Evolutionary conservation across 2,797 vertebrate genomes (phyloP), one percentile per base, ranked within the genome.

Genomic region (Cygnus olor): DNA sequence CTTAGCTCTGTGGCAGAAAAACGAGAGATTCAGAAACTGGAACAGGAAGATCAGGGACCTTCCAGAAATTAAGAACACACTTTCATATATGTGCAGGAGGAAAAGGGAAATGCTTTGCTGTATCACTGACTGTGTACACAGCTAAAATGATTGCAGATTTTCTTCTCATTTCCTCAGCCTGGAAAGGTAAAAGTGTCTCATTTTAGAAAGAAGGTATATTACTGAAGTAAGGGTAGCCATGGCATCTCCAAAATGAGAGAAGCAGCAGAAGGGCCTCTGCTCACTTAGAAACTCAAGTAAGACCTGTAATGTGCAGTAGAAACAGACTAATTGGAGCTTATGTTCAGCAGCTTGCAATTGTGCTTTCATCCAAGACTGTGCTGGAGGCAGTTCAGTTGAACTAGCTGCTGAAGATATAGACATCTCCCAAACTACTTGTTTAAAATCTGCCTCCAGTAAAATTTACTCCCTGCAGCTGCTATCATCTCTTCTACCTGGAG

Each of bases 401-500:
- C 94, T 93, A 96, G 74, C 88, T 93, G 80, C 88, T 73, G 88
- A 95, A 97, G 95, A 95, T 70, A 92, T 14, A 95, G 94, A 89
- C 34, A 45, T 96, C 71, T 97, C 92, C 90, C 93, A 90, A n/a
- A 96, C 86, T 92, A 77, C 94, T 93, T 89, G 86, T 95, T 97
- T 85, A 71, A 97, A 94, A 95, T 65, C 74, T 94, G 89, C 94
- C 94, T 97, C 88, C 88, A 89, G 92, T 94, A 90, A 95, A 94
- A 97, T 95, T 82, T 89, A 40, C 60, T 90, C 71, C 81, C 86
- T 61, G 81, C 86, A 94, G 92, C 86, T 95, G 68, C 89, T 53
- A 70, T 92, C 85, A n/a, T 57, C 38, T 77, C 63, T 84, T 83
- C 90, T 85, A 1, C 84, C 40, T 77, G 64, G 90, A 92, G 86